Evolutionary conservation across 2,888 invertebrate genomes (phyloP).

Genomic region (Dolomedes plantarius): DNA sequence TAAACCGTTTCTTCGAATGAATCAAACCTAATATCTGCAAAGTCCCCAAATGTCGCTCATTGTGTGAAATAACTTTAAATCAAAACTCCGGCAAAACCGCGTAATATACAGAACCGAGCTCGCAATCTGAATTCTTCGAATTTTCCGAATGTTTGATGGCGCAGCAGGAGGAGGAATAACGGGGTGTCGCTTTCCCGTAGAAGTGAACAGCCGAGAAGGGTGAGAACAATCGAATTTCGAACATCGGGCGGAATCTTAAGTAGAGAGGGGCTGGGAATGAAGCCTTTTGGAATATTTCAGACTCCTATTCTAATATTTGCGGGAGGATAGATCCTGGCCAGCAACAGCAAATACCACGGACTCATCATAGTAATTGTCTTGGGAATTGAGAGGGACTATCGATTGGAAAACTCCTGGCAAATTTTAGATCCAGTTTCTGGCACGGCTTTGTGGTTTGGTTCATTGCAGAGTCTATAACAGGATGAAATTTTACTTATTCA

Average conservation of each 20-base stretch:
- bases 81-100: conserved; percentile 11
- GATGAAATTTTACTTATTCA: too few relatives aligned
- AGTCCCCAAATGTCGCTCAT: conserved; percentile 7
- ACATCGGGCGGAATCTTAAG: conserved; percentile 16
- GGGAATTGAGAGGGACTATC: not conserved
- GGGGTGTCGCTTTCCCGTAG: not conserved
- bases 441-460: too few relatives aligned
- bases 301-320: conserved; percentile 16
- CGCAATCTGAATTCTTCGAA: conserved; percentile 16
- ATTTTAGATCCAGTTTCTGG: not conserved
- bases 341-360: conserved; percentile 13
- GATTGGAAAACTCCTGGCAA: not conserved
- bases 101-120: conserved; percentile 3
- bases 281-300: conserved; percentile 5
- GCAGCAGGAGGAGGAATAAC: not conserved
- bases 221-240: conserved; percentile 18
- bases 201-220: conserved; percentile 13
- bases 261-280: conserved; percentile 15
- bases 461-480: too few relatives aligned
- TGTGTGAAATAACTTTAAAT: conserved; percentile 7
- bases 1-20: not conserved
- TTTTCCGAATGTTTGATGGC: conserved; percentile 1
- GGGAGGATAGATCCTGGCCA: conserved; percentile 3
- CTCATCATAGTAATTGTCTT: conserved; percentile 2
- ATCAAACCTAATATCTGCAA: not conserved